Base-by-base conservation (phyloP, 2,888 invertebrate genomes). In the Nomada ferruginata region DNA sequence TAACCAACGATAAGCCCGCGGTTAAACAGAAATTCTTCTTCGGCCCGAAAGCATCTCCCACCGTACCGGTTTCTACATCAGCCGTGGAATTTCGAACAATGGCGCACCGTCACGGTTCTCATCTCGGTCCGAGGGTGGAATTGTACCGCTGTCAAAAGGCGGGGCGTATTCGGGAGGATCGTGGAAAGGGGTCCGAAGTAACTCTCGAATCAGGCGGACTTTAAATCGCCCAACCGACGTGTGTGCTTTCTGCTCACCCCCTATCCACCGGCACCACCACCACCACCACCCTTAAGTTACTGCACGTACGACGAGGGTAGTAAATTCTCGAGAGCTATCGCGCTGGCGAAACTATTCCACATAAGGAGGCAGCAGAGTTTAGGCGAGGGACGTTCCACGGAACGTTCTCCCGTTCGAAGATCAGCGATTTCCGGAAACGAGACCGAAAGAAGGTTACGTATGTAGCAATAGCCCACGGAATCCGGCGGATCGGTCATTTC, bases 371-470 rank as follows among this genome's bases (percentile, higher is more conserved):
- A 29, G 52, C 59, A 61, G 29, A 70, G 42, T 44, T 53, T 63
- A 20, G 77, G 68, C 72, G 68, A 79, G 78, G 75, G 75, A 84
- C 73, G 78, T 65, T 74, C 59, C 82, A 60, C 69, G 87, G 84
- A 87, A 82, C 79, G 80, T 57, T 76, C 76, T 61, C 26, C 61
- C 77, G 72, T 53, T 69, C 73, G 82, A 87, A 85, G 86, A 89
- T 86, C 87, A 86, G 85, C 89, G 89, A 89, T 89, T 88, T 85
- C 82, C 86, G 85, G 86, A 52, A 85, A 86, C 83, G 86, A 82
- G 88, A 79, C 76, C 80, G 85, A 87, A 83, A 76, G 75, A 68
- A 59, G 82, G 81, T 85, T 85, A 87, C 87, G 87, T 87, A 85
- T 87, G 84, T 86, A 85, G 85, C 89, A 87, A 89, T 91, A 85